Evolutionary conservation across 2,113 vertebrate species (phyloP), one percentile per base, ranked within the genome.

Genomic region (Fregata magnificens): DNA sequence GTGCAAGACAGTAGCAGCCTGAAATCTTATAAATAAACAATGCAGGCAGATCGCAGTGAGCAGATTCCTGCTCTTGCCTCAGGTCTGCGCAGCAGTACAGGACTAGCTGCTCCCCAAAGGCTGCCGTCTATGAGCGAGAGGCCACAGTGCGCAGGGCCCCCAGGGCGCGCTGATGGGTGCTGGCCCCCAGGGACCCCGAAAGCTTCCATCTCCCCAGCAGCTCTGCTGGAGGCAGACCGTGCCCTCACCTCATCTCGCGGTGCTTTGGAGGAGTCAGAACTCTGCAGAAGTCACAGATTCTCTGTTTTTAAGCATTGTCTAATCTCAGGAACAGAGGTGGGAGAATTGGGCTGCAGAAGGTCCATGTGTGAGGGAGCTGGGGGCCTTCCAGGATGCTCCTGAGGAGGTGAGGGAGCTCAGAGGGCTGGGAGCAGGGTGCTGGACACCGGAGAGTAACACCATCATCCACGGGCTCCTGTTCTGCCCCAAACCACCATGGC

Each of bases 1-100:
- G 95, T 94, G 89, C 88, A 81, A 42, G 70, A 83, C 86, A 82
- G 84, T 74, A 91, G 94, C 90, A 93, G 88, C 65, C 92, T 58
- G 81, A 93, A 77, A 49, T 40, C 21, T 12, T 86, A 66, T 85
- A 89, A 96, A 92, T 78, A 96, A 96, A 93, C 78, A 90, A 36
- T 0, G 1, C 2, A 2, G 20, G 65, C 79, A 77, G 66, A 71
- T 70, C 4, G 10, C 70, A 82, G 44, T 2, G 11, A 53, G 63
- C 82, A 65, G 90, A 44, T 25, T 81, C 40, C 83, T 73, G 82
- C 11, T 88, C 53, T 55, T 34, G 47, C 63, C 59, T 71, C 3
- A 1, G 58, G 40, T 62, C 59, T 61, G 63, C 0, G 5, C 2
- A 1, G 63, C 72, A 20, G 40, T 22, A 31, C 36, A 28, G 76